These are phyloP conservation scores for Heterotis niloticus DNA, from an alignment of 2,113 vertebrate genomes.

Conservation along the genomic window DNA sequence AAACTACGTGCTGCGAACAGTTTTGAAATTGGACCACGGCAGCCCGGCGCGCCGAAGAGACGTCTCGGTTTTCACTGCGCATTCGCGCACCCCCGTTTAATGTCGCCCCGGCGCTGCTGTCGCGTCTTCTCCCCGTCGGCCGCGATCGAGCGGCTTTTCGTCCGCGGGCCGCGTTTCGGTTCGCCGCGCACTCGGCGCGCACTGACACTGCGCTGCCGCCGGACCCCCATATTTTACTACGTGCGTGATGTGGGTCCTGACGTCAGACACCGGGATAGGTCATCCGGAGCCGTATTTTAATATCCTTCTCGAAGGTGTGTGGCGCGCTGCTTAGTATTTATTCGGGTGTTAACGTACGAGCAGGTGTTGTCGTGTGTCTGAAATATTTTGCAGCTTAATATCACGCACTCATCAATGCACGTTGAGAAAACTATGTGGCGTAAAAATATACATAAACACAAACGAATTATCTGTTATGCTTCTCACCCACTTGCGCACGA, in stretches of 20 bases:
- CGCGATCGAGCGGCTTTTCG: not conserved
- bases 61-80: conserved; percentile 42
- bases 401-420: not conserved
- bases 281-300: conserved; percentile 36
- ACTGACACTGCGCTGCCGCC: conserved; percentile 19
- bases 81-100: conserved; percentile 31
- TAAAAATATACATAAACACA: not conserved
- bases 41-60: conserved; percentile 46
- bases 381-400: not conserved
- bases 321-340: conserved; percentile 12
- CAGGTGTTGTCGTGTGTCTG: not conserved
- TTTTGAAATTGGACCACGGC: conserved; percentile 38
- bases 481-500: too few relatives aligned
- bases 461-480: not conserved
- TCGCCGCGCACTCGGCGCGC: conserved; percentile 31
- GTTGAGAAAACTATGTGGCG: not conserved
- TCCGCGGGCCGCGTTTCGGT: conserved; percentile 38
- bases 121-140: not conserved
- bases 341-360: conserved; percentile 5
- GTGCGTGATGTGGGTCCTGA: conserved; percentile 58
- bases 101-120: conserved; percentile 1
- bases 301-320: conserved; percentile 28
- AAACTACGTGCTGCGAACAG: conserved; percentile 47
- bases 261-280: conserved; percentile 56
- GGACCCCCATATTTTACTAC: conserved; percentile 43